Conservation (phyloP, 2,113 vertebrate genomes). For the Paramormyrops kingsleyae region DNA sequence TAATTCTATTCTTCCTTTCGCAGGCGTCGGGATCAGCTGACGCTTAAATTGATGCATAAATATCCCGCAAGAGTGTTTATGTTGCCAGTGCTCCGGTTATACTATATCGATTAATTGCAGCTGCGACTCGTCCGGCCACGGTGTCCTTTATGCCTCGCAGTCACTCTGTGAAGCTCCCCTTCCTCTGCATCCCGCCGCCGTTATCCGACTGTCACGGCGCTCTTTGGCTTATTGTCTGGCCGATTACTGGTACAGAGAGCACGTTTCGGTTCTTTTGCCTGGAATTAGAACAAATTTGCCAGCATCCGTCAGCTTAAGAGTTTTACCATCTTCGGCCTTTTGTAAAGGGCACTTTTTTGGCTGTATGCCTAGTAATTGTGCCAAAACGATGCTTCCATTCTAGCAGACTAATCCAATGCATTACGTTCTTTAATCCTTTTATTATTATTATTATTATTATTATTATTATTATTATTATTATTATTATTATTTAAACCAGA, state of each 20-base stretch:
- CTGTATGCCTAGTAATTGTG: neutral
- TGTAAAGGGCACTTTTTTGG: neutral
- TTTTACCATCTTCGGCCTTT: neutral
- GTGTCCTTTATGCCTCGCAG: constrained; percentile 10
- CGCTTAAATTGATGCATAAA: neutral
- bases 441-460: no score
- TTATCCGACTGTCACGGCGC: constrained; percentile 10
- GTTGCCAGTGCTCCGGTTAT: neutral
- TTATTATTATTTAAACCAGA: neutral
- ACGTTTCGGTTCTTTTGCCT: neutral
- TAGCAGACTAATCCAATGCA: neutral
- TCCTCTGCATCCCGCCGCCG: neutral
- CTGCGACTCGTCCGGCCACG: constrained; percentile 12
- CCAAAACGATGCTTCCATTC: neutral
- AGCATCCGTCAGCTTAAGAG: neutral
- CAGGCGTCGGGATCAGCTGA: neutral
- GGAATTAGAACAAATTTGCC: neutral
- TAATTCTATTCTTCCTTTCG: neutral
- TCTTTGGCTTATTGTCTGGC: neutral
- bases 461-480: neutral
- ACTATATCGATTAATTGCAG: constrained; percentile 19
- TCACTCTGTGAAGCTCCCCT: constrained; percentile 6
- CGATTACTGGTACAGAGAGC: neutral
- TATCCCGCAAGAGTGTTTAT: neutral
- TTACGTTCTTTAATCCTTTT: neutral